These are phyloP conservation scores for Desmophyllum pertusum DNA, from an alignment of 92 coral and sea anemone species.

Conservation along the genomic window DNA sequence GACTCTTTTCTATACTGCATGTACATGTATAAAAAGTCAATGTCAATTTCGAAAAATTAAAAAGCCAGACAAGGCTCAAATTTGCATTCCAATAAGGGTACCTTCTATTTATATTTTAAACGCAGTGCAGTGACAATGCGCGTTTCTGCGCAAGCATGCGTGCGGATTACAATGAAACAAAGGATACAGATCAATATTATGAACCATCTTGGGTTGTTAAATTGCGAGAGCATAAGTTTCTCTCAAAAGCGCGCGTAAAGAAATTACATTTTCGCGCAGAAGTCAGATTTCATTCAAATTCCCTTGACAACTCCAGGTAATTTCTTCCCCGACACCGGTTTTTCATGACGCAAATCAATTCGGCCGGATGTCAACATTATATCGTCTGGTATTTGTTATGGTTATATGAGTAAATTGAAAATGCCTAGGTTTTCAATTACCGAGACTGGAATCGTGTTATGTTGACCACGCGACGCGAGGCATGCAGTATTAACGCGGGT, in stretches of 20 bases:
- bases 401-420: slow-evolving; percentile 51
- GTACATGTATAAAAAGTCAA: not conserved
- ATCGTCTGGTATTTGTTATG: slow-evolving; percentile 58
- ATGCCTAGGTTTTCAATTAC: slow-evolving; percentile 64
- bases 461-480: slow-evolving; percentile 39
- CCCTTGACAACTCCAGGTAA: not conserved
- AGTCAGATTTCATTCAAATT: not conserved
- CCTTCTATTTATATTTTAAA: slow-evolving; percentile 38
- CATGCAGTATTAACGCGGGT: not conserved
- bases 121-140: slow-evolving; percentile 33
- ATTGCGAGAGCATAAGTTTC: not conserved
- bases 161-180: slow-evolving; percentile 21
- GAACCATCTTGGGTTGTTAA: not conserved
- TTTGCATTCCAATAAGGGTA: slow-evolving; percentile 45
- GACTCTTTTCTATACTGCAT: not conserved
- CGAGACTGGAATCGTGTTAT: not conserved
- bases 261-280: not conserved
- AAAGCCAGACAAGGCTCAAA: slow-evolving; percentile 8
- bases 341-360: slow-evolving; percentile 18
- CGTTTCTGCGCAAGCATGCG: slow-evolving; percentile 37
- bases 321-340: not conserved
- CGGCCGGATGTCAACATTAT: slow-evolving; percentile 46
- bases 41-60: slow-evolving; percentile 14
- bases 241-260: not conserved
- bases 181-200: slow-evolving; percentile 16